Evolutionary conservation across 2,797 vertebrate species (phyloP), one percentile per base, ranked within the genome.

Genomic region (Rhabdomys pumilio): DNA sequence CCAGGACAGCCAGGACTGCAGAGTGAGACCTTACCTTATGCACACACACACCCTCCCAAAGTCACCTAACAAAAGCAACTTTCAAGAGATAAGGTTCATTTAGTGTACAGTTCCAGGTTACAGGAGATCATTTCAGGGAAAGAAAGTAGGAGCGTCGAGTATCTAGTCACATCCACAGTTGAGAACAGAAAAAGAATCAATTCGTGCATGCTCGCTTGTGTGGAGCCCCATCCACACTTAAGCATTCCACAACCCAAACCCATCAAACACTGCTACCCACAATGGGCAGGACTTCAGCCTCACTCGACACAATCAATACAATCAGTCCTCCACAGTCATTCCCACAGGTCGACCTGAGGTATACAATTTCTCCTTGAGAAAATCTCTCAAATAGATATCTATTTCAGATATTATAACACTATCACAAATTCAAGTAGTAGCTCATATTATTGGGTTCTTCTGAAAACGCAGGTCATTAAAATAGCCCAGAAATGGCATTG

Each of bases 381-480:
- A 26, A 67, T 53, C 10, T 86, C 47, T 31, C 84, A 34, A 50
- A 13, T 75, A 24, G 93, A 86, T 26, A 47, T 34, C 93, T 95
- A 85, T 95, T 86, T 93, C 86, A 94, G 96, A 90, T 69, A 94
- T 76, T 1, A 8, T 96, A 82, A 15, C 13, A 47, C 85, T 96
- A 90, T 94, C 96, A 93, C 91, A 97, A 97, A 53, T 81, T 59
- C 90, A 81, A 96, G 34, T 89, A 96, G 90, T 91, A 97, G 44
- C 96, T 97, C 92, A 95, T 87, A 97, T 29, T 55, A 89, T 47
- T 81, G 41, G 31, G 76, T 75, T 94, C 47, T 95, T 97, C 79
- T 90, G 93, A 96, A 97, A 93, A 97, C 85, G 86, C n/a, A 34
- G n/a, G 89, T 96, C 94, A 95, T 81, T 89, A 95, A 98, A 98